phyloP scores from a whole-genome alignment of 2,888 invertebrate species.

The Kryphioiulus occultus region DNA sequence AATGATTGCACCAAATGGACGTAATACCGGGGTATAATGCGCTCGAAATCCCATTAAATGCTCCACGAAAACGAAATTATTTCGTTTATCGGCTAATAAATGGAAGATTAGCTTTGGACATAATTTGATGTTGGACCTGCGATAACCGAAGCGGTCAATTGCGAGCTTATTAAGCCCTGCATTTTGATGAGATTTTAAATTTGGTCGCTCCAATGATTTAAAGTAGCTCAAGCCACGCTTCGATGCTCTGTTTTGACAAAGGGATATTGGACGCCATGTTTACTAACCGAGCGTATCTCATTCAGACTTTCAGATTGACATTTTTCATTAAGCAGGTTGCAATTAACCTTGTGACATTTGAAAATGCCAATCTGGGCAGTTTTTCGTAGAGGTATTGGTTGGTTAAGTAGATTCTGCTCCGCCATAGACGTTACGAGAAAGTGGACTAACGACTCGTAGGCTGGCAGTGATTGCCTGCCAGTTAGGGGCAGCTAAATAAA shows the following conservation, averaged over 20 bases:
- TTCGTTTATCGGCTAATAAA: background rate
- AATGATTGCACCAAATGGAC: background rate
- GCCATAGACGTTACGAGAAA: too few species aligned
- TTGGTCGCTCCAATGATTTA: background rate
- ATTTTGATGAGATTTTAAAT: background rate
- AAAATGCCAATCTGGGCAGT: too few species aligned
- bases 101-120: background rate
- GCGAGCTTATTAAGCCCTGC: background rate
- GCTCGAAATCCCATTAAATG: background rate
- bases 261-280: background rate
- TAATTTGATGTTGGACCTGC: background rate
- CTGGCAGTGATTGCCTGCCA: too few species aligned
- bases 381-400: too few species aligned
- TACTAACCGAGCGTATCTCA: too few species aligned
- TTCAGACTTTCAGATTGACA: too few species aligned
- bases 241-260: too few species aligned
- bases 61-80: background rate
- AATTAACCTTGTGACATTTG: too few species aligned
- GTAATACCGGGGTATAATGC: background rate
- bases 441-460: too few species aligned
- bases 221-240: background rate
- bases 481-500: too few species aligned
- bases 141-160: background rate
- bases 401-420: too few species aligned
- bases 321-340: too few species aligned